Conservation (phyloP, 2,113 vertebrate species). For the Hippocampus guttulatus region DNA sequence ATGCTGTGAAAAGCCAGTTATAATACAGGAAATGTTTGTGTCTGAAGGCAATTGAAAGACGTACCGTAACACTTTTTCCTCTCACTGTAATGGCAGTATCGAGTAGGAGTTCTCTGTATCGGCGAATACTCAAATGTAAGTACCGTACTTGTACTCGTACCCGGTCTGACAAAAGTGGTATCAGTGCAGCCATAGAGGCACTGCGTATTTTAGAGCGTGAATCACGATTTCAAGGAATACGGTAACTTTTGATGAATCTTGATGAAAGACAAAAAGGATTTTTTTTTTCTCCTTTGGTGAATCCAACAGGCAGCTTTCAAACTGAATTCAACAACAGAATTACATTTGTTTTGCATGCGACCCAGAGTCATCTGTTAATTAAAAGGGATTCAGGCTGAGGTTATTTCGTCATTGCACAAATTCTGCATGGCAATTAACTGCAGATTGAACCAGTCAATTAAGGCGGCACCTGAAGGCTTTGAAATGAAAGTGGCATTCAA, state of each 20-base stretch:
- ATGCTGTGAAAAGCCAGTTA: too few relatives aligned
- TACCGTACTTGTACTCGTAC: too few relatives aligned
- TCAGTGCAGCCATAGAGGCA: not conserved
- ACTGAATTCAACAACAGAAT: not conserved
- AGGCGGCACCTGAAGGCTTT: constrained; percentile 57
- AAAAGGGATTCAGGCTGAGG: constrained; percentile 45
- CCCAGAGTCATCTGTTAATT: constrained; percentile 41
- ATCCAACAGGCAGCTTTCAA: not conserved
- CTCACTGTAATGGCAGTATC: too few relatives aligned
- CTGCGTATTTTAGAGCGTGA: not conserved
- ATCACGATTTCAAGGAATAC: not conserved
- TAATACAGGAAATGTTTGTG: too few relatives aligned
- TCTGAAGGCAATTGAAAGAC: too few relatives aligned
- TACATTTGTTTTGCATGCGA: constrained; percentile 50
- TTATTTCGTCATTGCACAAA: constrained; percentile 36
- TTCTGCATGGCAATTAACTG: constrained; percentile 50
- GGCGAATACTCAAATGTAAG: too few relatives aligned
- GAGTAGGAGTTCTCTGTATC: too few relatives aligned
- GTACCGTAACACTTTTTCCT: too few relatives aligned
- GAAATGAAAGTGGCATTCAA: constrained; percentile 53
- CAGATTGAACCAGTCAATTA: constrained; percentile 48
- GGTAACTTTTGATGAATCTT: not conserved
- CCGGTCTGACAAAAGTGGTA: too few relatives aligned
- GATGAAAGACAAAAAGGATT: not conserved
- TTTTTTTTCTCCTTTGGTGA: not conserved